Percentiles rank a stretch among this genome's conserved stretches.
Evolutionary conservation across 2,888 invertebrate genomes (phyloP).

Genomic region (Romanomermis culicivorax): DNA sequence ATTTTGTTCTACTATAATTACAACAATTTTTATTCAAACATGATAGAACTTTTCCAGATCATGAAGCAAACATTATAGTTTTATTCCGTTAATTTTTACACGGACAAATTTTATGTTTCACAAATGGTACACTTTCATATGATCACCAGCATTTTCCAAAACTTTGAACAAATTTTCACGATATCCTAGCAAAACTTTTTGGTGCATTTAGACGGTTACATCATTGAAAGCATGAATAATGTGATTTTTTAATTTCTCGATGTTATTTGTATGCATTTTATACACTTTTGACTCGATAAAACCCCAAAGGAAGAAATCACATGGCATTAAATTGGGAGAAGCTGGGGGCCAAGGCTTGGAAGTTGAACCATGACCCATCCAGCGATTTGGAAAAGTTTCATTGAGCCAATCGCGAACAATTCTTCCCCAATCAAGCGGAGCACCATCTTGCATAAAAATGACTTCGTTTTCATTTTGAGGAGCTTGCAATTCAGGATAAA

Average conservation of each 20-base stretch:
- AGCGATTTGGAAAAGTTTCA: not conserved
- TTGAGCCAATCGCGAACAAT: not conserved
- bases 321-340: constrained; percentile 11
- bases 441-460: not conserved
- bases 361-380: constrained; percentile 5
- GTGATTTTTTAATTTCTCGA: not conserved
- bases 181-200: not conserved
- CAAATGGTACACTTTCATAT: not conserved
- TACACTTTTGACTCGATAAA: not conserved
- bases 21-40: not conserved
- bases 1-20: too few relatives aligned
- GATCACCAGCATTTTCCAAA: not conserved
- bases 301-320: constrained; percentile 3
- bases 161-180: not conserved
- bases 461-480: not conserved
- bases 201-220: not conserved
- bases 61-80: not conserved
- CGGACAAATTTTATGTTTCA: not conserved
- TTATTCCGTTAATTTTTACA: not conserved
- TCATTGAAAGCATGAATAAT: not conserved
- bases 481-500: constrained; percentile 9
- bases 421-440: constrained; percentile 2
- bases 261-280: not conserved
- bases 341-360: not conserved
- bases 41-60: not conserved